Evolutionary conservation across 2,113 vertebrate genomes (phyloP), one percentile per base, ranked within the genome.

Genomic region (Petroica traversi): DNA sequence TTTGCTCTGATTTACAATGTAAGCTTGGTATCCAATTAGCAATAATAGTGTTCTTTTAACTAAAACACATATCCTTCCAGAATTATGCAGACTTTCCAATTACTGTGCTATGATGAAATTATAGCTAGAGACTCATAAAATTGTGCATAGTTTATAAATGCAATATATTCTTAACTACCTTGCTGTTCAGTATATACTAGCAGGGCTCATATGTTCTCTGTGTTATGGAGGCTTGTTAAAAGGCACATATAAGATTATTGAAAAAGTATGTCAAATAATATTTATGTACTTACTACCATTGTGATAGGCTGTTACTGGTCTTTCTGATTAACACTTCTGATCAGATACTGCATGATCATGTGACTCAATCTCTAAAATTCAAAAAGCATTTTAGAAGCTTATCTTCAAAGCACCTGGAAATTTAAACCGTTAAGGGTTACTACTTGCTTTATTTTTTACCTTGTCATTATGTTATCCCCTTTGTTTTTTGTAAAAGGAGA

Each of bases 21-120:
- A 97, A 97, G 88, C 96, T 92, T 69, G 95, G 93, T 94, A 98
- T 97, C 98, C 97, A 98, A 98, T 98, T 98, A 98, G 98, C 96
- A 97, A 96, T 97, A 98, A 97, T 97, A 96, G 97, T 71, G 79
- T 95, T 98, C 97, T 98, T 97, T 98, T 97, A 97, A 97, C 92
- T 96, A 89, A 96, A 97, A 96, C 94, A 96, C 91, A 89, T 96
- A 85, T 88, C 97, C 97, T 97, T 98, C 98, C 98, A 98, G 95
- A 96, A 98, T 98, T 98, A 98, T 97, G 97, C 97, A 98, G 98
- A 98, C 97, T 98, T 98, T 98, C 98, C 98, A 98, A 94, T 97
- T 97, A 96, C 97, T 91, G 92, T 72, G 72, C 96, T 97, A 95
- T 97, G 97, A 98, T 97, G 97, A 98, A 97, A 98, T 98, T 97